Evolutionary conservation across 2,797 vertebrate genomes (phyloP).

Genomic region (Staurois parvus): DNA sequence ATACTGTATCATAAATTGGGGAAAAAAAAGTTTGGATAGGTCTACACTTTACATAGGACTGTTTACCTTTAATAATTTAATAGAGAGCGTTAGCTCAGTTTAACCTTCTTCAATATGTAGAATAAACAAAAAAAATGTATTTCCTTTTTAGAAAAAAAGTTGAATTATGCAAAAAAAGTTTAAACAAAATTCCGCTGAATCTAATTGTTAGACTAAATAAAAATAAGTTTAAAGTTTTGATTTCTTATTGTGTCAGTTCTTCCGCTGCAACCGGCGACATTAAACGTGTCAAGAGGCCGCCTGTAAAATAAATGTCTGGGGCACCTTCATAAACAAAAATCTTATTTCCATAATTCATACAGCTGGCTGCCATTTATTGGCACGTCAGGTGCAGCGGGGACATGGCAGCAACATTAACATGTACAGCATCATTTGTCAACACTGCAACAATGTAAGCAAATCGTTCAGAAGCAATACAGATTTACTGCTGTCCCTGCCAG

Average conservation of each 20-base stretch:
- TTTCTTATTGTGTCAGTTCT: conserved; percentile 86
- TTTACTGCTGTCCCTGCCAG: conserved; percentile 86
- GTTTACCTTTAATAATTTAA: no score
- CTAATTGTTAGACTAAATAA: background rate
- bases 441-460: conserved; percentile 90
- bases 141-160: background rate
- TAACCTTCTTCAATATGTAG: no score
- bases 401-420: conserved; percentile 89
- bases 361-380: conserved; percentile 89
- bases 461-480: conserved; percentile 87
- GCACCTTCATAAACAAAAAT: conserved; percentile 92
- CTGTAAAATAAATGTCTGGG: conserved; percentile 87
- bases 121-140: background rate
- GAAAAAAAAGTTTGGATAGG: no score
- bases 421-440: conserved; percentile 90
- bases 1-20: no score
- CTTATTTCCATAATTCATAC: conserved; percentile 89
- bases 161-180: background rate
- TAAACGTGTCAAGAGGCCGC: conserved; percentile 87
- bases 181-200: background rate
- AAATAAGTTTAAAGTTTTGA: conserved; percentile 76
- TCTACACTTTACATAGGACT: no score
- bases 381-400: conserved; percentile 88
- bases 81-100: no score
- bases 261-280: conserved; percentile 84